Evolutionary conservation across 2,888 invertebrate genomes (phyloP).

Genomic region (Nymphalis c-album): DNA sequence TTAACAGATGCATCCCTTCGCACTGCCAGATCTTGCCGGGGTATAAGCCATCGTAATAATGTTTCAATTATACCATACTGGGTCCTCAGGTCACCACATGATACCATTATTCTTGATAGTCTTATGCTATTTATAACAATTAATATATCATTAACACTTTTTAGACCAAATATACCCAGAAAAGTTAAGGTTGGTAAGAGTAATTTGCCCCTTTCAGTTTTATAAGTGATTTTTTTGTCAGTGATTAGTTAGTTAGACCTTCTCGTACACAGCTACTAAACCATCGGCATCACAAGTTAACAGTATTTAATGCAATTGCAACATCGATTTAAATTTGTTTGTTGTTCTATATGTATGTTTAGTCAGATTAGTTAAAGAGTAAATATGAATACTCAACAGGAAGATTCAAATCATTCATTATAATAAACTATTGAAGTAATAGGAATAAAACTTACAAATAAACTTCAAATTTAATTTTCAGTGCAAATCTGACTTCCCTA

Average conservation of each 20-base stretch:
- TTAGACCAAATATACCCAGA: neutral
- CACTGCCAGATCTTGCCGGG: conserved; percentile 48
- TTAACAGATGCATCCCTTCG: conserved; percentile 48
- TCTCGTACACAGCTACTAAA: too few relatives aligned
- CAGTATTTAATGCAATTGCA: too few relatives aligned
- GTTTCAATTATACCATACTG: conserved; percentile 61
- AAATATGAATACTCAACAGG: too few relatives aligned
- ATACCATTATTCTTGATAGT: conserved; percentile 48
- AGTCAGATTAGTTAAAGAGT: too few relatives aligned
- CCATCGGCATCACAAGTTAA: too few relatives aligned
- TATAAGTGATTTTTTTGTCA: too few relatives aligned
- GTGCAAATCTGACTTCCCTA: conserved; percentile 54
- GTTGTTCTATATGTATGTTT: too few relatives aligned
- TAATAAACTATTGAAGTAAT: neutral
- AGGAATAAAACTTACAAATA: conserved; percentile 61
- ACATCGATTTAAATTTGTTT: too few relatives aligned
- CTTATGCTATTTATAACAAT: conserved; percentile 45
- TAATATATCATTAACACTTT: neutral
- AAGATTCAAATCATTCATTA: too few relatives aligned
- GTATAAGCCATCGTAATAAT: conserved; percentile 63
- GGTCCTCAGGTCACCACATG: conserved; percentile 53
- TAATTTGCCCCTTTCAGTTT: too few relatives aligned
- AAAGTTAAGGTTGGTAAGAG: too few relatives aligned
- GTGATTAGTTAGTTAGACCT: too few relatives aligned
- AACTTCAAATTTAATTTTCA: conserved; percentile 49